A percentile compares a stretch with the other conserved stretches of the same genome.
These are phyloP conservation scores for Xestia xanthographa DNA, from an alignment of 2,888 invertebrate species.

Conservation along the genomic window DNA sequence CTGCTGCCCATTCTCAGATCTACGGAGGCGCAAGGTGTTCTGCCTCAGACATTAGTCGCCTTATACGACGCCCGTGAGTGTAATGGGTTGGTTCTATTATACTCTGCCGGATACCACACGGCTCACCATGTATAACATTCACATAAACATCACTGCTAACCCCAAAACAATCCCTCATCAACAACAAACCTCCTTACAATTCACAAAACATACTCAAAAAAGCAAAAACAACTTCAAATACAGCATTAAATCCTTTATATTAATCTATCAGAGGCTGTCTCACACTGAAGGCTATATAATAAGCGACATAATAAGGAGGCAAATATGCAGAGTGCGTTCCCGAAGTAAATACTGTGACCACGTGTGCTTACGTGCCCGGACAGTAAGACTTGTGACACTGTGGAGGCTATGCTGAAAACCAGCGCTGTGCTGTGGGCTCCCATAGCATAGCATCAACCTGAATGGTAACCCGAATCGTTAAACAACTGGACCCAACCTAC, in stretches of 20 bases:
- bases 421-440: no score
- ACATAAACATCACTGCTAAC: not conserved
- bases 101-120: no score
- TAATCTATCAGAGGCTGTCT: slow-evolving; percentile 48
- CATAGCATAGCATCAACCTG: no score
- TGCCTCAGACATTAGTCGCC: no score
- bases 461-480: no score
- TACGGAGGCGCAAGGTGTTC: no score
- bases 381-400: slow-evolving; percentile 55
- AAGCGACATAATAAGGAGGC: slow-evolving; percentile 76
- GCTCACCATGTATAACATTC: not conserved
- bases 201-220: slow-evolving; percentile 21
- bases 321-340: slow-evolving; percentile 86
- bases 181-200: not conserved
- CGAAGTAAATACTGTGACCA: slow-evolving; percentile 87
- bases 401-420: slow-evolving; percentile 38
- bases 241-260: slow-evolving; percentile 35
- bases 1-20: no score
- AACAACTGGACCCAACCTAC: no score
- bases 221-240: slow-evolving; percentile 22
- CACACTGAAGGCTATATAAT: slow-evolving; percentile 46
- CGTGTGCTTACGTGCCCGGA: slow-evolving; percentile 81
- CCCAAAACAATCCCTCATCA: slow-evolving; percentile 3
- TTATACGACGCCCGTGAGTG: no score
- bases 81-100: no score